A percentile compares a stretch with the other conserved stretches of the same genome.
Conservation (phyloP, 2,113 vertebrate genomes). For the Electrona antarctica region DNA sequence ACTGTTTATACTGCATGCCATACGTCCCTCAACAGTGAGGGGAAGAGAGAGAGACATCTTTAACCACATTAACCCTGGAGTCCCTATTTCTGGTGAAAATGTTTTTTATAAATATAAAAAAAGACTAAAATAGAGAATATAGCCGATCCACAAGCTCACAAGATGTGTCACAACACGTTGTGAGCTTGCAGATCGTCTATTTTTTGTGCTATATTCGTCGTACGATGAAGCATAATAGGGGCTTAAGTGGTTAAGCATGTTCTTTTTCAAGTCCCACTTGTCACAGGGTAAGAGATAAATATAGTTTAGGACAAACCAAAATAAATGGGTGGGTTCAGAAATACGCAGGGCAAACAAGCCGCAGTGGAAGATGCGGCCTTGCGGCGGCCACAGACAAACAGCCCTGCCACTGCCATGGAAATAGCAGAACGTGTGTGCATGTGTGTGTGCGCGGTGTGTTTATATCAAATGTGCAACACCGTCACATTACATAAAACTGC, state of each 20-base stretch:
- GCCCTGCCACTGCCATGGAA: conserved; percentile 82
- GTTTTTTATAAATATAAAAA: too few relatives aligned
- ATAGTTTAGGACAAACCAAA: conserved; percentile 91
- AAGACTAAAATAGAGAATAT: too few relatives aligned
- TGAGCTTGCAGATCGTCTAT: too few relatives aligned
- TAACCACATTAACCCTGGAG: too few relatives aligned
- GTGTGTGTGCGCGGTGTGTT: conserved; percentile 61
- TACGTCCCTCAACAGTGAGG: conserved; percentile 20
- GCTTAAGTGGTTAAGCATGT: conserved; percentile 55
- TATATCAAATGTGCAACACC: conserved; percentile 81
- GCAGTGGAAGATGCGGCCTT: conserved; percentile 83
- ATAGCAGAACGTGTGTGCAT: conserved; percentile 74
- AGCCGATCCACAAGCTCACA: too few relatives aligned
- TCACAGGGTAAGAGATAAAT: conserved; percentile 85
- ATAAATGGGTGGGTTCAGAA: conserved; percentile 87
- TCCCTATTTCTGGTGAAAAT: too few relatives aligned
- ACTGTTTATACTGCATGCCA: conserved; percentile 11
- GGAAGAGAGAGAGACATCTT: not conserved
- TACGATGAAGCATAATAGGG: too few relatives aligned
- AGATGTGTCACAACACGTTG: too few relatives aligned
- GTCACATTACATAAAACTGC: conserved; percentile 78
- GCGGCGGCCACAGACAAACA: conserved; percentile 84
- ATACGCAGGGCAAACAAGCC: conserved; percentile 85
- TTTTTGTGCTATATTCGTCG: too few relatives aligned
- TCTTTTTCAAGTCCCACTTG: conserved; percentile 86